Evolutionary conservation across 2,888 invertebrate species (phyloP), one percentile per base, ranked within the genome.

Genomic region (Exocentrus adspersus): DNA sequence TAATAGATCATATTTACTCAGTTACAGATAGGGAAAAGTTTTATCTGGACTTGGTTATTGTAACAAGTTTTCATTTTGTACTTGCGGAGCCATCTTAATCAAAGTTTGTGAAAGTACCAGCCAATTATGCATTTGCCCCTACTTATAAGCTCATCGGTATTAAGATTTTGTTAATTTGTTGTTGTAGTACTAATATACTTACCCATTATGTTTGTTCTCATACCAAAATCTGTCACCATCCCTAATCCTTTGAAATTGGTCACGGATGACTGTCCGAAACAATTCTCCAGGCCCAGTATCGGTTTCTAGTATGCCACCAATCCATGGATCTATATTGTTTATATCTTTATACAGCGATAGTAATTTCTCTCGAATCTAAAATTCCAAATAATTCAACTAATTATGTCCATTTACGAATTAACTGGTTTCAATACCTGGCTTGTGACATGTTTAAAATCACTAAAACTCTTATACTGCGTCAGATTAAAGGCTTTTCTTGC

Each of bases 201-300:
- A 84, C 84, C 76, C 74, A 70, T 85, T 85, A 32, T 75, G 72
- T 9, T 9, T 61, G 75, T 87, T 87, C 71, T 86, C 85, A 76
- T 84, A 88, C 87, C 87, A 88, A 79, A 87, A 88, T 58, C 87
- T 74, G 72, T 88, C 87, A 1, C 85, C 86, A 77, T 86, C 81
- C 67, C 88, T 75, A 62, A 87, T 86, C 68, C 87, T 77, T 32
- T 70, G 65, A 77, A 88, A 87, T 70, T 88, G 87, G 74, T 88
- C 87, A 24, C 75, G 64, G 58, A 87, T 86, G 43, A 87, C 83
- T 1, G 77, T 75, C 65, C 77, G 73, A 72, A 88, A 87, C 6
- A 87, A 77, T 71, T 83, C 82, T 1, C 87, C 87, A 1, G 86
- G 86, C 37, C 84, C 82, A 7, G 20, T 50, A 6, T 71, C 67